Evolutionary conservation across 1,140 invertebrate species (phyloP).

Genomic region (Drosophila nebulosa): DNA sequence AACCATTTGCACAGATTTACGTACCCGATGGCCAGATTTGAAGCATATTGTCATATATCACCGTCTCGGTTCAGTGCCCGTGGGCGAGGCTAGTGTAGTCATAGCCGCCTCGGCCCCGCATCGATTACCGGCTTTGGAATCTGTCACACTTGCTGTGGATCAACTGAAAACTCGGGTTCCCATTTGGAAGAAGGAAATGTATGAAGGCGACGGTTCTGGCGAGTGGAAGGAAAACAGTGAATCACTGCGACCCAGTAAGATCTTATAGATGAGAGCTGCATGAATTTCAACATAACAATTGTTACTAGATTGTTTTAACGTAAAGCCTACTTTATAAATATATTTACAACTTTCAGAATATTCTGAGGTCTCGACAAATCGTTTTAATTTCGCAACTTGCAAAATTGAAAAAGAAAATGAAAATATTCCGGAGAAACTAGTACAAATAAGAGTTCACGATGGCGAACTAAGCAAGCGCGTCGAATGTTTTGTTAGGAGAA

Average conservation of each 20-base stretch:
- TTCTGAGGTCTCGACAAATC: slow-evolving; percentile 10
- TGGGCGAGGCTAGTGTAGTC: slow-evolving; percentile 93
- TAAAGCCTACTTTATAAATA: slow-evolving; percentile 32
- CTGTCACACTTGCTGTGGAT: slow-evolving; percentile 92
- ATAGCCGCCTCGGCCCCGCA: slow-evolving; percentile 95
- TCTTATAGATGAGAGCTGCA: slow-evolving; percentile 7
- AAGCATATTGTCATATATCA: slow-evolving; percentile 91
- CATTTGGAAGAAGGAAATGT: slow-evolving; percentile 98
- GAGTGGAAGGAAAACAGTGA: slow-evolving; percentile 91
- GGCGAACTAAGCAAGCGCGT: slow-evolving; percentile 83
- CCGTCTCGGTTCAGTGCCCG: slow-evolving; percentile 91
- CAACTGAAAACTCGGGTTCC: slow-evolving; percentile 92
- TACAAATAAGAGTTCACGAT: slow-evolving; percentile 84
- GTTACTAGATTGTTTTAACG: neutral
- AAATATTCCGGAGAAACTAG: slow-evolving; percentile 80
- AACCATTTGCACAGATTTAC: slow-evolving; percentile 88
- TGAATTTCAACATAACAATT: slow-evolving; percentile 14
- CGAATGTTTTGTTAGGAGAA: slow-evolving; percentile 84
- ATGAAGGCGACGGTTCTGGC: slow-evolving; percentile 83
- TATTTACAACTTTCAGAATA: slow-evolving; percentile 16
- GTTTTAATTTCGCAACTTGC: slow-evolving; percentile 59
- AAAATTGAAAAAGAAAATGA: slow-evolving; percentile 66
- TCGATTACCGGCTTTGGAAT: slow-evolving; percentile 89
- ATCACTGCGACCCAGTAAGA: slow-evolving; percentile 85
- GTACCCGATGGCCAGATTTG: slow-evolving; percentile 87